Base-by-base conservation (phyloP, 1,140 invertebrate genomes). In the Zaprionus ghesquierei region DNA sequence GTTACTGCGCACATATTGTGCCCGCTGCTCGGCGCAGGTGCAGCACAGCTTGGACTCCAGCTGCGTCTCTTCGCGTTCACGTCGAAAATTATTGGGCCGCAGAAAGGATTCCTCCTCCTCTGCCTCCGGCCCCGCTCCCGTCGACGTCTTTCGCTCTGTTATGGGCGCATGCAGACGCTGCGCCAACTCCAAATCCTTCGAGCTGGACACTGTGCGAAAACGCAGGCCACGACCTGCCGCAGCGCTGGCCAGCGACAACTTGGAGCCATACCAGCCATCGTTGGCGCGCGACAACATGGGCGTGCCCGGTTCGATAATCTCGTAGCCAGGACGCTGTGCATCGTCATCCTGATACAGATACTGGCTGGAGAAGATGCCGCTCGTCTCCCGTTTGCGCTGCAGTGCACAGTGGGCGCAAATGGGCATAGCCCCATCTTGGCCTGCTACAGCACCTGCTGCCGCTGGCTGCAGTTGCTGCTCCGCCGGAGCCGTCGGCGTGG, bases 281-380 rank as follows among this genome's bases (percentile, higher is more conserved):
- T 95, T 95, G 4, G 94, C 93, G 54, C 92, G 87, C 15, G 94
- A 92, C 92, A 95, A 93, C 94, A 95, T 95, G 2, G 94, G 94
- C 5, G 94, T 93, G 61, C 93, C 94, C 4, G 94, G 93, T 70
- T 94, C 94, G 15, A 93, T 94, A 38, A 95, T 94, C 92, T 95
- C 95, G 81, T 95, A 94, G 46, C 94, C 94, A 10, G 93, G 91
- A 29, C 93, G 93, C 20, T 93, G 89, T 15, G 93, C 93, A 75
- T 95, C 93, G 77, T 95, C 94, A 74, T 95, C 94, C 79, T 95
- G 95, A 75, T 94, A 94, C 23, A 95, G 92, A 89, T 95, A 95
- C 79, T 95, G 95, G 89, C 94, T 95, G 61, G 94, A 94, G 79
- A 94, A 94, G 29, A 94, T 90, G 62, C 93, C 81, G 3, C 92